Evolutionary conservation across 2,888 invertebrate genomes (phyloP), one percentile per base, ranked within the genome.

Genomic region (Fragum fragum): DNA sequence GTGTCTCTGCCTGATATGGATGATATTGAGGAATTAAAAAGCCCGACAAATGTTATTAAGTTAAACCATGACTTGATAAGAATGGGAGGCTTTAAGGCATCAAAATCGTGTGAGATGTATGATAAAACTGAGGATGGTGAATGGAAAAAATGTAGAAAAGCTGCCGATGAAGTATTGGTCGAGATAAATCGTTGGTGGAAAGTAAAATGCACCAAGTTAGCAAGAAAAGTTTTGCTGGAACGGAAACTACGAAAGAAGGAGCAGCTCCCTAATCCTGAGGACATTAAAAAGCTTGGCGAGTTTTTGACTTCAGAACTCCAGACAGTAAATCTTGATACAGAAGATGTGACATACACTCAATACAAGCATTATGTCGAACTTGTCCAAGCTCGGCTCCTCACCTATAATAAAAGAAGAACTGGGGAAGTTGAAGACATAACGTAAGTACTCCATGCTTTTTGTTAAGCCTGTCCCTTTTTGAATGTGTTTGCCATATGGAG

Each of bases 11-110:
- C 71, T 14, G 72, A 71, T 23, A 77, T 77, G 61, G 77, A 77
- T 66, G 72, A 77, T 42, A 11, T 77, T 36, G 77, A 77, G 32
- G 72, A 77, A 6, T 29, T 77, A 52, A 61, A 72, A 55, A 72
- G 77, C 32, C 77, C 77, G 16, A 36, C 61, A 42, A 77, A 77
- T 63, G 14, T 32, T 16, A 72, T 77, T 1, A 70, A 69, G 28
- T 7, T 69, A 28, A 76, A 76, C 29, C 59, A 76, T 61, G 70
- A 76, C 52, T 32, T 76, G 52, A 76, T 76, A 16, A 70, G 26
- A 47, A 76, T 71, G 76, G 2, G 21, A 5, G 21, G 23, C 9
- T 36, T n/a, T 23, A 71, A 76, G 36, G 42, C 76, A 21, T 59
- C 63, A 21, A 32, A 18, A 21, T 55, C 76, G 5, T 29, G 21